Base-by-base conservation (phyloP, 2,797 vertebrate species). In the Cossypha caffra region DNA sequence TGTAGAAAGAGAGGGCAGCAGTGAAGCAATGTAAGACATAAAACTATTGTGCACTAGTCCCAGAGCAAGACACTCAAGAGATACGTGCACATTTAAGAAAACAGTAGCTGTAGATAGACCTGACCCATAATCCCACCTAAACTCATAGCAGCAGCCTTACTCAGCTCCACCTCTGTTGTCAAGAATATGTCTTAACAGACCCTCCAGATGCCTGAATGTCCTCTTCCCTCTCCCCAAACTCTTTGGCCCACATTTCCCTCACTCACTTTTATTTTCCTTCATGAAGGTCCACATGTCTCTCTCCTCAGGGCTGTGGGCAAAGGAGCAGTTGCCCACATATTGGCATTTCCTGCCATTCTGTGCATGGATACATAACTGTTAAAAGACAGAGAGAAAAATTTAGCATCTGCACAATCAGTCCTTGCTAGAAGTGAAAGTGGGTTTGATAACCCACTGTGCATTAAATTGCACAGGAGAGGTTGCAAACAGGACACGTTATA, bases 221-320 rank as follows among this genome's bases (percentile, higher is more conserved):
- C 37, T 88, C 66, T 84, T 48, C 58, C 42, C 54, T 51, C 47
- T 88, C 23, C 83, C 59, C 72, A 81, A 5, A 77, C 38, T 64
- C 42, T 58, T 33, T 73, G 47, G 28, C 33, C 42, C 45, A 26
- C 37, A 37, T 55, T 88, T 91, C 15, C 33, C 63, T 13, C 31
- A 98, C 99, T 99, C 94, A 99, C 99, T 97, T 96, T 99, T 98
- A 81, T 99, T 99, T 95, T 99, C 99, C 97, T 99, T 99, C 99
- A 99, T 99, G 98, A 99, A 99, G 17, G 98, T 99, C 99, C 99
- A 99, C 97, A 99, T 98, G 48, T 99, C 99, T 95, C 97, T 99
- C 97, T 99, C 99, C 96, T 99, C 99, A 3, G 98, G 98, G 97
- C 99, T 99, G 98, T 99, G 99, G 12, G 99, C 99, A 12, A 99